phyloP scores from a whole-genome alignment of 1,140 invertebrate species.

The Schlechtendalia chinensis region DNA sequence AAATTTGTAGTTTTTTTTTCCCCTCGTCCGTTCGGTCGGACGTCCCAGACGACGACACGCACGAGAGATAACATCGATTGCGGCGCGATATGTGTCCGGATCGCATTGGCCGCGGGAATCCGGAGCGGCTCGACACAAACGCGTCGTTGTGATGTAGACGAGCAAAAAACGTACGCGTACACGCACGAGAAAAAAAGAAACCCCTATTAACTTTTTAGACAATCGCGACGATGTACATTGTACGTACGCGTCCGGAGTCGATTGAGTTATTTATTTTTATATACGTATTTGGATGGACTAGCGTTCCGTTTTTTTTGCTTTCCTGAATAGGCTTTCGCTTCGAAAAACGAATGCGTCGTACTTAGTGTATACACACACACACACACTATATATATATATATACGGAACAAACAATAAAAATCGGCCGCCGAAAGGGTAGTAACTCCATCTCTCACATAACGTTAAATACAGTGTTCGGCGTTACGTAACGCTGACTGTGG shows the following conservation, averaged over 20 bases:
- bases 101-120: constrained; percentile 17
- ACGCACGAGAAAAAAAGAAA: not conserved
- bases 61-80: constrained; percentile 14
- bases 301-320: not conserved
- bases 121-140: constrained; percentile 16
- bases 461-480: not conserved
- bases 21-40: not conserved
- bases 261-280: constrained; percentile 49
- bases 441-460: not conserved
- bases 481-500: constrained; percentile 15
- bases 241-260: not conserved
- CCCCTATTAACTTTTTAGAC: not conserved
- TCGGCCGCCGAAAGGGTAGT: too few relatives aligned
- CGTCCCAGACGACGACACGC: not conserved
- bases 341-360: too few relatives aligned
- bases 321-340: not conserved
- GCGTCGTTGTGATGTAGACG: not conserved
- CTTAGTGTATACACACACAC: too few relatives aligned
- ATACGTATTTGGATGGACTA: not conserved
- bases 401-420: too few relatives aligned
- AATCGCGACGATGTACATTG: not conserved
- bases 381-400: not conserved
- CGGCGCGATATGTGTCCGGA: constrained; percentile 2
- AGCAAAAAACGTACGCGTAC: not conserved
- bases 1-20: not conserved